These are phyloP conservation scores for Patella pellucida DNA, from an alignment of 2,888 invertebrate species.

Conservation along the genomic window DNA sequence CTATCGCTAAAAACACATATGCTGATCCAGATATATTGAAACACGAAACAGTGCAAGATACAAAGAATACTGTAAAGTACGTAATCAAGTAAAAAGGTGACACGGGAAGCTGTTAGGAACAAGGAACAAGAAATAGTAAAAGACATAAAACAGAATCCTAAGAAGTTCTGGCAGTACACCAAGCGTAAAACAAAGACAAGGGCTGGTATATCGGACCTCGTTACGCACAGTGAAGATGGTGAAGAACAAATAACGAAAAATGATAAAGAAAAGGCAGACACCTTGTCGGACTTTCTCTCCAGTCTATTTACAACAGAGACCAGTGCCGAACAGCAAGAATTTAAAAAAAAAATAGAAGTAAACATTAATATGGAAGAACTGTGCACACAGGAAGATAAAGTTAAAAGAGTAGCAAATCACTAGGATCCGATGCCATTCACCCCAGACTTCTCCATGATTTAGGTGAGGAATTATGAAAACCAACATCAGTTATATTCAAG, in stretches of 20 bases:
- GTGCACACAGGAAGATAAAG: no score
- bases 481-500: conserved; percentile 3
- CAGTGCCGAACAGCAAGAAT: neutral
- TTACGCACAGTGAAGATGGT: neutral
- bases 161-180: no score
- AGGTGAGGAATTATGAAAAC: neutral
- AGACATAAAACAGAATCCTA: no score
- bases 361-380: no score
- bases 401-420: no score
- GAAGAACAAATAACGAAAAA: neutral
- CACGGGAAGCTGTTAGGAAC: neutral
- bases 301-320: conserved; percentile 18
- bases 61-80: neutral
- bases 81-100: neutral
- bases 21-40: conserved; percentile 21
- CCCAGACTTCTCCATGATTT: no score
- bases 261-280: conserved; percentile 13
- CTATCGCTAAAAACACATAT: conserved; percentile 17
- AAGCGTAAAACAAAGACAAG: neutral
- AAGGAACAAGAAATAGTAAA: neutral
- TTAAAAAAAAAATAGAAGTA: neutral
- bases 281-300: conserved; percentile 16
- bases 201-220: neutral
- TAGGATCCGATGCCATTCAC: no score
- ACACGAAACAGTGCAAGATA: conserved; percentile 23